Evolutionary conservation across 2,888 invertebrate genomes (phyloP).

Genomic region (Pheosia gnoma): DNA sequence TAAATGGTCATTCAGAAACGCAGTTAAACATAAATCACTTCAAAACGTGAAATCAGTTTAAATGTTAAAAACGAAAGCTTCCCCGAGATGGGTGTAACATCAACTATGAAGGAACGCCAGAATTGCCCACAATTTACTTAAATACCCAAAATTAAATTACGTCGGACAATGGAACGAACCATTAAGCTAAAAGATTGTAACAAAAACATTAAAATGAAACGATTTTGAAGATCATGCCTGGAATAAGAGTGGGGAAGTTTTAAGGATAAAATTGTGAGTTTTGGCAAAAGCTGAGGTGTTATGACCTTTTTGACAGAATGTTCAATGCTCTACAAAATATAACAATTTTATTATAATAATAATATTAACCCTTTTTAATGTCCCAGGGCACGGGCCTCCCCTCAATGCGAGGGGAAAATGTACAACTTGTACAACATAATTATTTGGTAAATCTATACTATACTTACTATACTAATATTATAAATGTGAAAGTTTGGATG

Average conservation of each 20-base stretch:
- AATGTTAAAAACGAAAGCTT: slow-evolving; percentile 1
- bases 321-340: too few relatives aligned
- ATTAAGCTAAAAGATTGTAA: slow-evolving; percentile 5
- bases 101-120: neutral
- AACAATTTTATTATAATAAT: too few relatives aligned
- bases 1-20: neutral
- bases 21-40: neutral
- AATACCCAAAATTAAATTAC: slow-evolving; percentile 8
- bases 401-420: too few relatives aligned
- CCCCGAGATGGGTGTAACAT: slow-evolving; percentile 4
- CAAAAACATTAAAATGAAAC: slow-evolving; percentile 5
- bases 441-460: too few relatives aligned
- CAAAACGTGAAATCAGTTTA: neutral
- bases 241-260: neutral
- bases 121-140: slow-evolving; percentile 8
- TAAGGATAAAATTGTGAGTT: neutral
- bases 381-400: too few relatives aligned
- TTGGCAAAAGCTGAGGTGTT: neutral
- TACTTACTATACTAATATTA: too few relatives aligned
- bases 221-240: slow-evolving; percentile 4
- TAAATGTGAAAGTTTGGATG: too few relatives aligned
- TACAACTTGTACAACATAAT: too few relatives aligned
- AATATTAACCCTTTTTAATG: too few relatives aligned
- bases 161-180: slow-evolving; percentile 6
- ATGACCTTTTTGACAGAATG: neutral